Base-by-base conservation (phyloP, 2,888 invertebrate species). In the Heliconius erato region DNA sequence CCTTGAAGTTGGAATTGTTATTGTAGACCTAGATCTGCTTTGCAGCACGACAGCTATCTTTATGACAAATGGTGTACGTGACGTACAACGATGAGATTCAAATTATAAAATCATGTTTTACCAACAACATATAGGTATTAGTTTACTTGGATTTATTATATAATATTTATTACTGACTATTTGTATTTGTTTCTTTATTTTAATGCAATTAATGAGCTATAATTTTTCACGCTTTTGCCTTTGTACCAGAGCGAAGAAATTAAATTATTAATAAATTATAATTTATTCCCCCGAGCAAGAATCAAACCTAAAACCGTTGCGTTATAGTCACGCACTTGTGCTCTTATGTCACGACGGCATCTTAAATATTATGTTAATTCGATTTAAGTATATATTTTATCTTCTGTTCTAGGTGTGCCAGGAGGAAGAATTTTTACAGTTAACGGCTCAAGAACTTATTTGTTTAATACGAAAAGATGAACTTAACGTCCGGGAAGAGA, bases 371-470 rank as follows among this genome's bases (percentile, higher is more conserved):
- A 19, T 19, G 0, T 16, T 49, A 49, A 23, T 40, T 19, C 9
- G 40, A 40, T 40, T 11, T 40, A n/a, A 40, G 32, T 40, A n/a
- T 71, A n/a, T 19, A 19, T 69, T 49, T 23, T 59, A 28, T 63
- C 28, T 35, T 63, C 23, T 26, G 14, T 89, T 90, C 28, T 93
- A 98, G 97, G 98, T 99, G 85, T 98, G 98, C 89, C 98, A 98
- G 93, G 98, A 98, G 91, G 99, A 99, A 91, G 99, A 99, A 93
- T 99, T 99, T 91, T 94, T 99, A 35, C 98, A 98, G 88, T 92
- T 99, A 80, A 97, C 97, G 14, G 97, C 97, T 1, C 97, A 98
- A 87, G 98, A 99, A 92, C 93, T 99, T 85, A 97, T 99, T 86
- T 96, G 97, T 69, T 95, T 99, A 74, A 98, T 99, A 83, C 97